Conservation (phyloP, 92 coral and sea anemone genomes). For the Porites rus region DNA sequence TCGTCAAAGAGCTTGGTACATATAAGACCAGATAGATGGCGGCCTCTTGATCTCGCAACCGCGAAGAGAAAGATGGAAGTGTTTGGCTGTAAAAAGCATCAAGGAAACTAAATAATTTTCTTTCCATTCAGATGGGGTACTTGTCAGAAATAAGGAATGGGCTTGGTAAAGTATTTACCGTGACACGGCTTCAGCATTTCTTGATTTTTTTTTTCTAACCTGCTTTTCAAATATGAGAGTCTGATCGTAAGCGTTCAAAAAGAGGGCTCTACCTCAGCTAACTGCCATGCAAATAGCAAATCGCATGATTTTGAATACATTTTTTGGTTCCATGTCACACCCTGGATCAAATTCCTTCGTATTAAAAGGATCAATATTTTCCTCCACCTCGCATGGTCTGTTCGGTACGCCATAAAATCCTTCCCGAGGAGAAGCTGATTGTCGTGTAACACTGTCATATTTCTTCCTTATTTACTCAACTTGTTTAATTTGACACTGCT, state of each 20-base stretch:
- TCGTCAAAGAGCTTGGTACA: too few relatives aligned
- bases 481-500: background rate
- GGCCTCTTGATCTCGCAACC: too few relatives aligned
- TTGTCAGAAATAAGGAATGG: too few relatives aligned
- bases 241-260: background rate
- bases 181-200: too few relatives aligned
- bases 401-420: constrained; percentile 1
- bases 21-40: too few relatives aligned
- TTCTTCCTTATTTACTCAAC: background rate
- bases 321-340: background rate
- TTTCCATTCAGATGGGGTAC: too few relatives aligned
- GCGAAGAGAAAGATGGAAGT: too few relatives aligned
- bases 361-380: background rate
- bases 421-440: background rate
- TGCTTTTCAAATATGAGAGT: background rate
- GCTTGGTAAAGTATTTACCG: too few relatives aligned
- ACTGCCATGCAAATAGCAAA: background rate
- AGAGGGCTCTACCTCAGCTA: background rate
- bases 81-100: too few relatives aligned
- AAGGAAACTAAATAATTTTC: too few relatives aligned
- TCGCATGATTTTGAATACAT: background rate
- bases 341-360: background rate
- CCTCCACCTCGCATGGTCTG: background rate
- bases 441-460: background rate
- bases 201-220: too few relatives aligned